These are phyloP conservation scores for Cepaea hortensis DNA, from an alignment of 2,888 invertebrate genomes.

Conservation along the genomic window DNA sequence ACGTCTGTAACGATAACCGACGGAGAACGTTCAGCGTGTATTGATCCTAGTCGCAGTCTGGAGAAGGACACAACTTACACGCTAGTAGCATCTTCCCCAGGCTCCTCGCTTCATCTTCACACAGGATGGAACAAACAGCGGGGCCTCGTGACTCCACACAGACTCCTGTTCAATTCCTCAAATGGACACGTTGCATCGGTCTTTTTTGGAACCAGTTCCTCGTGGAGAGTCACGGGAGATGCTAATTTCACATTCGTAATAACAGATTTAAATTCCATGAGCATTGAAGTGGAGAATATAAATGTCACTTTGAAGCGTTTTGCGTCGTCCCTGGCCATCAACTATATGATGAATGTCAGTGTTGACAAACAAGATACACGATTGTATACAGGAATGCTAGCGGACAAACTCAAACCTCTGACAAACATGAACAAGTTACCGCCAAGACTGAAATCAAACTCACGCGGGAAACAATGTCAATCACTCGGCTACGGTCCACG, in stretches of 20 bases:
- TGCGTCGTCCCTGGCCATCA: not conserved
- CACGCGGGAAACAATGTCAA: not conserved
- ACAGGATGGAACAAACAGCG: not conserved
- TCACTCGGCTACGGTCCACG: not conserved
- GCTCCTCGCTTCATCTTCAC: not conserved
- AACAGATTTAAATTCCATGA: not conserved
- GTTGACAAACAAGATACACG: not conserved
- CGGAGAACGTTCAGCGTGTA: not conserved
- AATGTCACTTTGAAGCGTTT: not conserved
- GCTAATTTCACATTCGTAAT: not conserved
- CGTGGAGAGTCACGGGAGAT: not conserved
- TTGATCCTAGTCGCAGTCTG: not conserved
- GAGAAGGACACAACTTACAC: not conserved
- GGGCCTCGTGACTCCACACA: not conserved
- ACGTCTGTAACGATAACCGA: not conserved
- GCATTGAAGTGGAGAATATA: not conserved
- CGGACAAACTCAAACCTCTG: not conserved
- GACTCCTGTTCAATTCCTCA: constrained; percentile 5
- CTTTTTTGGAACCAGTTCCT: not conserved
- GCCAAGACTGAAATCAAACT: not conserved
- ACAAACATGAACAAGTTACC: not conserved
- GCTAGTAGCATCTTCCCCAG: not conserved
- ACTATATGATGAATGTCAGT: not conserved
- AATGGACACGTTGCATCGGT: not conserved
- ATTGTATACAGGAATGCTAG: not conserved